Evolutionary conservation across 1,140 invertebrate genomes (phyloP), one percentile per base, ranked within the genome.

Genomic region (Aphaenogaster ashmeadi): DNA sequence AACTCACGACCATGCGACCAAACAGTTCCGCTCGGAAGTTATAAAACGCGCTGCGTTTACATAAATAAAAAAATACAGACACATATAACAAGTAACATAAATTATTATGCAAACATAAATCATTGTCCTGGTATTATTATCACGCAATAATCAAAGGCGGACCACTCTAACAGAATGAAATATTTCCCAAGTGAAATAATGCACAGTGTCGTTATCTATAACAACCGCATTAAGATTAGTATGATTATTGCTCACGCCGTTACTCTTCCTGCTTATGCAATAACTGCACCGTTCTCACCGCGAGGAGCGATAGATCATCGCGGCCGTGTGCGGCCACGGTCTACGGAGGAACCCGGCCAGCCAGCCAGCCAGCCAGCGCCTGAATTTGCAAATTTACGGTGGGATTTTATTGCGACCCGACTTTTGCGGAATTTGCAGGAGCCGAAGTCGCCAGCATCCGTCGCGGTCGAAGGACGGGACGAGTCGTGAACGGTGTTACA

Each of bases 361-460:
- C 41, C 36, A 83, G 9, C 66, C 18, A 83, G 15, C 58, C 78
- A 60, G 18, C 44, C 54, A 47, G 36, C 5, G 11, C n/a, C 21
- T 52, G 67, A 44, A 64, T 87, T 74, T 21, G 88, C 75, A 89
- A 89, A 89, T 89, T 80, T 60, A 64, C 88, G 13, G 13, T 3
- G 15, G 62, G 62, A 77, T 84, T 89, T 90, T 84, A 90, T 89
- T 87, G 52, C 50, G 7, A 18, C 33, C 13, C 69, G 47, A 90
- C 18, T 90, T 90, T 88, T 71, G 74, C 54, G 79, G 88, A 88
- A 85, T 90, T 85, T 36, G 88, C 80, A 86, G 60, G 52, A 77
- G 11, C 21, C 18, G 3, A 27, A n/a, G 18, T 60, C n/a, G 52
- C 50, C 54, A 58, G 11, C 56, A 15, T 47, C 2, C 41, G 33